phyloP scores from a whole-genome alignment of 1,140 invertebrate genomes.

The Drosophila serrata region DNA sequence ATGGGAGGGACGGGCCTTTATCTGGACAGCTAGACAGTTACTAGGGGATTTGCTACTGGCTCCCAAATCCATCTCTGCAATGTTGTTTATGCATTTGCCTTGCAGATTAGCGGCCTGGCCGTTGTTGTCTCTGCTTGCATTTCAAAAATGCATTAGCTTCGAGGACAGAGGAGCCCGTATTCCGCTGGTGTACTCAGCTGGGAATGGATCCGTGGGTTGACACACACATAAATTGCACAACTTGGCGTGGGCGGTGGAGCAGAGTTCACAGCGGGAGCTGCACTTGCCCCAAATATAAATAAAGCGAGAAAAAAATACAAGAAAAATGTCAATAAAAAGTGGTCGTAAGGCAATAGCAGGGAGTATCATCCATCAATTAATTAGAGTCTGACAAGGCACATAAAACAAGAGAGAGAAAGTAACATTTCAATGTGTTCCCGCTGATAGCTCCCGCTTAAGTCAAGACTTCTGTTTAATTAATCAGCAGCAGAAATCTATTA shows the following conservation, averaged over 20 bases:
- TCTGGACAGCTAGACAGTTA: constrained; percentile 30
- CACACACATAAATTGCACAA: constrained; percentile 60
- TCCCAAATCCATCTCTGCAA: constrained; percentile 9
- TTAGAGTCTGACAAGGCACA: constrained; percentile 44
- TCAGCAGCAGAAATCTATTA: constrained; percentile 23
- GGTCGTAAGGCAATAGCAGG: constrained; percentile 3
- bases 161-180: constrained; percentile 21
- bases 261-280: constrained; percentile 48
- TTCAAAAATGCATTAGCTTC: constrained; percentile 57
- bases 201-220: constrained; percentile 14
- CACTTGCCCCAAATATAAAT: constrained; percentile 49
- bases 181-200: constrained; percentile 20
- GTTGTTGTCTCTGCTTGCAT: constrained; percentile 24
- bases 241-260: constrained; percentile 15
- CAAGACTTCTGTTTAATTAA: constrained; percentile 36
- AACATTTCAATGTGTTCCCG: constrained; percentile 23
- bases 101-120: constrained; percentile 54
- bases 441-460: constrained; percentile 12
- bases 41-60: constrained; percentile 20
- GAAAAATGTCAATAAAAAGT: constrained; percentile 39
- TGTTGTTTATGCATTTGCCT: constrained; percentile 72
- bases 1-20: constrained; percentile 35
- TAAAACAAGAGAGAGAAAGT: constrained; percentile 19
- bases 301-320: constrained; percentile 13
- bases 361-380: constrained; percentile 64